Conservation (phyloP, 2,888 invertebrate species). For the Andrena minutula region DNA sequence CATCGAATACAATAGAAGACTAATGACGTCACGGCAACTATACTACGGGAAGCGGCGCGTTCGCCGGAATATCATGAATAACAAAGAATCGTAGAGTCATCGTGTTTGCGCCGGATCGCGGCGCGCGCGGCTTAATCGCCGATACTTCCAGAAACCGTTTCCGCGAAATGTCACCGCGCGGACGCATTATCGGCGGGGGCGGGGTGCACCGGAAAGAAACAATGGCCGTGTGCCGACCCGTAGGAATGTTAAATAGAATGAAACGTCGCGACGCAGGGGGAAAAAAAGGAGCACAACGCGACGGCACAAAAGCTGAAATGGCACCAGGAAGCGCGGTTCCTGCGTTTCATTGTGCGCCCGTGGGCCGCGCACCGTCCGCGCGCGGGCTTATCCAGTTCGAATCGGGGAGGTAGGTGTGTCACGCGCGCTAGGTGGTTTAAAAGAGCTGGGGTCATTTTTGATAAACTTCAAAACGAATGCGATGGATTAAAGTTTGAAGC, state of each 20-base stretch:
- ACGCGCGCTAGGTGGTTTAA: conserved; percentile 37
- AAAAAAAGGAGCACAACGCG: neutral
- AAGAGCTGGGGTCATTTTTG: conserved; percentile 3
- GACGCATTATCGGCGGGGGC: conserved; percentile 19
- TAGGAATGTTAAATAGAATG: conserved; percentile 49
- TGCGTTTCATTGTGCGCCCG: conserved; percentile 47
- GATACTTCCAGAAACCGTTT: conserved; percentile 31
- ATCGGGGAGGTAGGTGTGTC: conserved; percentile 18
- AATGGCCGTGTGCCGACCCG: conserved; percentile 35
- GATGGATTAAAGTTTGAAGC: no score
- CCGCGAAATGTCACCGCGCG: conserved; percentile 3
- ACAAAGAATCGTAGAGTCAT: conserved; percentile 60
- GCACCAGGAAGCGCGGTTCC: conserved; percentile 63
- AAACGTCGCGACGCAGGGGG: conserved; percentile 32
- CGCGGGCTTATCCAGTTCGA: conserved; percentile 49
- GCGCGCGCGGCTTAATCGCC: conserved; percentile 26
- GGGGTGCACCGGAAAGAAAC: conserved; percentile 14
- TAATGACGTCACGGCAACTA: conserved; percentile 57
- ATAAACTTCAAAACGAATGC: no score
- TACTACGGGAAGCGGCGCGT: conserved; percentile 52
- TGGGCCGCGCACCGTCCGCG: conserved; percentile 47
- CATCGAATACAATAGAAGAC: conserved; percentile 60
- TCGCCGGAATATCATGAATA: conserved; percentile 59
- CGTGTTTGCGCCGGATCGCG: conserved; percentile 42
- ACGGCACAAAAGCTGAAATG: conserved; percentile 49